Evolutionary conservation across 2,888 invertebrate genomes (phyloP), one percentile per base, ranked within the genome.

Genomic region (Spisula solida): DNA sequence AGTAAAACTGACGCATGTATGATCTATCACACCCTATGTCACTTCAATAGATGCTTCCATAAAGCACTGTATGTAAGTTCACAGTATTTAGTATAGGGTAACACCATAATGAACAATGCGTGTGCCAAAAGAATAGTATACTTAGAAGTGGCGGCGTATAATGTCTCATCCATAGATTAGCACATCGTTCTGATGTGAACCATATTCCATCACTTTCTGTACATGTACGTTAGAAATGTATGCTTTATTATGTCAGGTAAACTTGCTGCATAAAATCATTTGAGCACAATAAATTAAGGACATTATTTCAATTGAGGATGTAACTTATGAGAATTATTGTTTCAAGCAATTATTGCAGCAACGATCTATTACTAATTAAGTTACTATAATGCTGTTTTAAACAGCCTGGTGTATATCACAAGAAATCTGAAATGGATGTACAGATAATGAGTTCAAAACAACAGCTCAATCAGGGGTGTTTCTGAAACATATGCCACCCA

Each of bases 81-180:
- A 25, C 60, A 66, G 60, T 25, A 66, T n/a, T 66, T 25, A 75
- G 14, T 75, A 75, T 34, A 75, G 31, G 75, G 31, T 34, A 75
- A 16, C n/a, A 25, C 18, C 6, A 25, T 75, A 75, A 75, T 75
- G 29, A 75, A 75, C 34, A 75, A 18, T 31, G 31, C 14, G 16
- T 75, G 75, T 75, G 75, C 75, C 75, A 16, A 75, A 5, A 75
- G 29, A 75, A 75, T 75, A 18, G 75, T 34, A 75, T 75, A 75
- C 75, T 34, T 75, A 25, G 75, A 75, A 34, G 29, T 75, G 75
- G 31, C 31, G 34, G 31, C 25, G 14, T 75, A 31, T 34, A 75
- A 18, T 18, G 31, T 75, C 31, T 75, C 75, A 12, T 14, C 18
- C 16, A 14, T 34, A 34, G 75, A 75, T 75, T 34, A 75, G 16